Percentiles rank a stretch among this genome's conserved stretches.
These are phyloP conservation scores for Salarias fasciatus DNA, from an alignment of 2,797 vertebrate genomes.

Conservation along the genomic window DNA sequence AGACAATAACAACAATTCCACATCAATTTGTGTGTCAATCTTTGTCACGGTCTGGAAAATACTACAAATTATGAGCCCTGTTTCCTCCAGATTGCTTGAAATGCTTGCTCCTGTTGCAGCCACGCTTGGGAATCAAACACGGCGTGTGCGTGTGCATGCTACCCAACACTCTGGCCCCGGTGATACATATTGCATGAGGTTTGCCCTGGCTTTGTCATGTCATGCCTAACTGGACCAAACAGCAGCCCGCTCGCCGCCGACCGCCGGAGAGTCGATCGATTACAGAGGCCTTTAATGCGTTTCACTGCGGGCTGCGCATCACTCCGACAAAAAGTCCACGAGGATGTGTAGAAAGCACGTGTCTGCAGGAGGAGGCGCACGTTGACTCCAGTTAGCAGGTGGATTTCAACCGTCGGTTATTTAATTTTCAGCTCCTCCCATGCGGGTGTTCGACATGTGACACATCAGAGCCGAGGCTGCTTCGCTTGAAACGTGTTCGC, in stretches of 20 bases:
- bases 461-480: constrained; percentile 26
- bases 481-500: neutral
- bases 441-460: constrained; percentile 38
- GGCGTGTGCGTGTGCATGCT: neutral
- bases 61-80: too few species aligned
- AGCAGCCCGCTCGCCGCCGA: constrained; percentile 29
- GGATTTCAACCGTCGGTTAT: constrained; percentile 32
- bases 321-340: constrained; percentile 38
- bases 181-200: constrained; percentile 20
- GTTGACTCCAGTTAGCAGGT: constrained; percentile 40
- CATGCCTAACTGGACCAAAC: constrained; percentile 41
- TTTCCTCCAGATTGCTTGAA: too few species aligned
- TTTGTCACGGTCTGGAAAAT: too few species aligned
- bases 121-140: neutral
- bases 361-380: constrained; percentile 45
- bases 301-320: constrained; percentile 48
- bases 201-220: constrained; percentile 29
- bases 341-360: constrained; percentile 43
- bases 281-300: constrained; percentile 49
- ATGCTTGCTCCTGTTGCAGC: too few species aligned
- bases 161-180: constrained; percentile 1
- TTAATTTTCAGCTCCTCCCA: constrained; percentile 53
- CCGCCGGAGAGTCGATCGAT: constrained; percentile 41
- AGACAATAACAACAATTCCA: too few species aligned
- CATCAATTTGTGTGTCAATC: too few species aligned